Evolutionary conservation across 2,888 invertebrate genomes (phyloP).

Genomic region (Scaptomyza flava): DNA sequence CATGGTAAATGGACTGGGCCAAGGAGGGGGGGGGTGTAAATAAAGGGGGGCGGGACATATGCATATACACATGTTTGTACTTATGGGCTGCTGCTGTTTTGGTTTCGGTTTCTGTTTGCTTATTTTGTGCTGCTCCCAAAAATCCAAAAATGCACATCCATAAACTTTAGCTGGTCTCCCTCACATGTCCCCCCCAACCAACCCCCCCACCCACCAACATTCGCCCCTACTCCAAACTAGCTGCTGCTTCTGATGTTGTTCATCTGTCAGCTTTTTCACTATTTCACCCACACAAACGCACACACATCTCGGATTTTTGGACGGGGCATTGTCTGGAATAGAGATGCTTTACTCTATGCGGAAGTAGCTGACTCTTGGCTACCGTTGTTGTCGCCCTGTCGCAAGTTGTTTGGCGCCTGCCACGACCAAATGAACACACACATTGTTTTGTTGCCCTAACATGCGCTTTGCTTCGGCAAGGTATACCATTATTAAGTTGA

Average conservation of each 20-base stretch:
- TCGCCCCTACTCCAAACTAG: background rate
- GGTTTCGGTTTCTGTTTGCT: slow-evolving; percentile 6
- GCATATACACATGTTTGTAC: slow-evolving; percentile 30
- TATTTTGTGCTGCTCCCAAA: slow-evolving; percentile 18
- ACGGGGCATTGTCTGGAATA: background rate
- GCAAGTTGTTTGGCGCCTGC: slow-evolving; percentile 43
- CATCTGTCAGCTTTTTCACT: slow-evolving; percentile 1
- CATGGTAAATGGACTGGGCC: background rate
- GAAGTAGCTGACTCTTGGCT: slow-evolving; percentile 42
- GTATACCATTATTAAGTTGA: slow-evolving; percentile 9
- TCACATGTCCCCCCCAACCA: background rate
- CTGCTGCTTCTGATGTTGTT: background rate
- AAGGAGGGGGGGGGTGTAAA: too few relatives aligned
- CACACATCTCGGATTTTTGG: background rate
- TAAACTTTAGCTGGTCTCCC: slow-evolving; percentile 14
- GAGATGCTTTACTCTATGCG: slow-evolving; percentile 44
- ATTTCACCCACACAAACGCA: slow-evolving; percentile 45
- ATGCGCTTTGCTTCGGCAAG: slow-evolving; percentile 3
- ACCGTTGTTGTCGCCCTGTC: slow-evolving; percentile 48
- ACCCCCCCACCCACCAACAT: background rate
- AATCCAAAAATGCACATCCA: slow-evolving; percentile 31
- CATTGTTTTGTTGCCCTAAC: slow-evolving; percentile 15
- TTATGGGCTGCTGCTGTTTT: slow-evolving; percentile 13
- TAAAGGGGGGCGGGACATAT: too few relatives aligned
- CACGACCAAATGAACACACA: slow-evolving; percentile 17